Base-by-base conservation (phyloP, 1,140 invertebrate species). In the Diploscapter pachys region DNA sequence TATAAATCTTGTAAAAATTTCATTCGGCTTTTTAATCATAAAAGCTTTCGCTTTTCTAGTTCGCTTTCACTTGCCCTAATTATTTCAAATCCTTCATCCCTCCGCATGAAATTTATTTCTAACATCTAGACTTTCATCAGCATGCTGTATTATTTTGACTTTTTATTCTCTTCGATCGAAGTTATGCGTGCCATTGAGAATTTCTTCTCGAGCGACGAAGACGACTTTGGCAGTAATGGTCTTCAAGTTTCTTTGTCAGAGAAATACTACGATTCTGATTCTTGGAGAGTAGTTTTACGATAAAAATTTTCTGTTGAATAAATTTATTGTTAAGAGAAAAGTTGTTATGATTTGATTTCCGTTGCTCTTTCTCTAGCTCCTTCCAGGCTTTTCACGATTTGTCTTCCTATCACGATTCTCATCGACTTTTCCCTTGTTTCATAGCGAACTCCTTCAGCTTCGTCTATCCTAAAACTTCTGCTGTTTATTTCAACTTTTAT, bases 401-500 rank as follows among this genome's bases (percentile, higher is more conserved):
- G 57, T 61, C 78, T 50, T 50, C 66, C 63, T 50, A 80, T 50
- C 11, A 80, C 75, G 13, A 80, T 75, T 50, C 66, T 69, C 53
- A 80, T 80, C 31, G 55, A 53, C 64, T 79, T 80, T 62, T 80
- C 79, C 13, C 79, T 49, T 63, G 78, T 80, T 57, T 80, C 79
- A 57, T 78, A 79, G n/a, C 77, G 71, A 48, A 71, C 72, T 65
- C 79, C 79, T 55, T 80, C 78, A 4, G 80, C 76, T 55, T 80
- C 78, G 63, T 80, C 79, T 52, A 80, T 78, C 68, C 79, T 78
- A 53, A 72, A 78, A 48, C 50, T 5, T 54, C 6, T 50, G 62
- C 49, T 72, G 5, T 31, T 11, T 53, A 3, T 53, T 63, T n/a
- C 51, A 67, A 51, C 13, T 67, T 4, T 72, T 9, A 52, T 53